A percentile compares a stretch with the other conserved stretches of the same genome.
Conservation (phyloP, 1,140 invertebrate genomes). For the Solen grandis region DNA sequence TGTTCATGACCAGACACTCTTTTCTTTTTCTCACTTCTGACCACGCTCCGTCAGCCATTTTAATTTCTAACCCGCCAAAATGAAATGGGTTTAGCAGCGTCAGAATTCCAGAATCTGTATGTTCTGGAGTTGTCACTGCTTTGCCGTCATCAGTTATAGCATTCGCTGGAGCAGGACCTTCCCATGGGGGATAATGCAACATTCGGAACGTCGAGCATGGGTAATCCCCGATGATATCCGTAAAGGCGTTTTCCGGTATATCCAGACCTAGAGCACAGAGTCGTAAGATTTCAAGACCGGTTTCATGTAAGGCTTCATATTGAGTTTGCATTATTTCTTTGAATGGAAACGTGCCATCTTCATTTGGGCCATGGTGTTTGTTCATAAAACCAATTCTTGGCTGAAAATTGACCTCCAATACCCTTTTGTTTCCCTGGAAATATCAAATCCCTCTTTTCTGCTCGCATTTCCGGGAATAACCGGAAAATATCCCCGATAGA, state of each 20-base stretch:
- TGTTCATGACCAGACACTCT: slow-evolving; percentile 57
- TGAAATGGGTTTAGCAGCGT: slow-evolving; percentile 53
- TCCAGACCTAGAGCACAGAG: slow-evolving; percentile 44
- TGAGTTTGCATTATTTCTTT: slow-evolving; percentile 3
- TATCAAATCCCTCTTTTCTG: slow-evolving; percentile 57
- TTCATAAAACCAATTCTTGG: slow-evolving; percentile 35
- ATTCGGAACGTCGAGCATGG: slow-evolving; percentile 56
- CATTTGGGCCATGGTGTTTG: slow-evolving; percentile 33
- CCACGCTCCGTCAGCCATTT: slow-evolving; percentile 28
- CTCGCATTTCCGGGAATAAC: slow-evolving; percentile 22
- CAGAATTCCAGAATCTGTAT: slow-evolving; percentile 56
- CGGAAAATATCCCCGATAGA: slow-evolving; percentile 59
- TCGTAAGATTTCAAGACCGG: slow-evolving; percentile 45
- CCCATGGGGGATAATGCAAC: slow-evolving; percentile 55
- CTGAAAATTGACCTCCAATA: neutral
- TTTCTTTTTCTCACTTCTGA: slow-evolving; percentile 34
- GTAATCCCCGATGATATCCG: slow-evolving; percentile 45
- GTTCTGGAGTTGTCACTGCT: slow-evolving; percentile 35
- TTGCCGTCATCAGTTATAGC: slow-evolving; percentile 22
- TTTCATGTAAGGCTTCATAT: slow-evolving; percentile 14
- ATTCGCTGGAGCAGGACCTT: neutral
- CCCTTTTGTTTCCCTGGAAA: slow-evolving; percentile 12
- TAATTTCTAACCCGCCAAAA: slow-evolving; percentile 53
- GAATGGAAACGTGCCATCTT: slow-evolving; percentile 26
- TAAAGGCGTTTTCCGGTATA: slow-evolving; percentile 50